Percentiles rank a stretch among this genome's conserved stretches.
phyloP scores from a whole-genome alignment of 92 coral and sea anemone genomes.

The Epizoanthus illoricatus region DNA sequence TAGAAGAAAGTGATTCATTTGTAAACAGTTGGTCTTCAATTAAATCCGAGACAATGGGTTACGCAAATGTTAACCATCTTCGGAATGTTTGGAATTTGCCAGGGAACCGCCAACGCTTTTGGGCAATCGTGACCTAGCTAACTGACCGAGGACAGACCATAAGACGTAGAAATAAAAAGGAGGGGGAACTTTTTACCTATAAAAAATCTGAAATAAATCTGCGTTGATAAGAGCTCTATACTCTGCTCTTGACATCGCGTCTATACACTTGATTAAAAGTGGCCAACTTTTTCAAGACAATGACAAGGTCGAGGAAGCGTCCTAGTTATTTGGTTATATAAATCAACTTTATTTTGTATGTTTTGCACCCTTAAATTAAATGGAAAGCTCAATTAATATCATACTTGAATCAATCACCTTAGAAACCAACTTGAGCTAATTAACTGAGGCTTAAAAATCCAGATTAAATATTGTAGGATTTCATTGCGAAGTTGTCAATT shows the following conservation, averaged over 20 bases:
- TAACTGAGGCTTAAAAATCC: neutral
- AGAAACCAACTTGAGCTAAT: neutral
- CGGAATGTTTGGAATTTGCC: conserved; percentile 53
- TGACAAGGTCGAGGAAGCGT: neutral
- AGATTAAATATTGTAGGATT: neutral
- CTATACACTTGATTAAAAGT: conserved; percentile 18
- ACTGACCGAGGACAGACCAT: neutral
- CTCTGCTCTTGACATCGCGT: conserved; percentile 15
- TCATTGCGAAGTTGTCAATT: neutral
- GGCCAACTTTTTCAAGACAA: neutral
- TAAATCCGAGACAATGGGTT: conserved; percentile 46
- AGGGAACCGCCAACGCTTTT: conserved; percentile 18
- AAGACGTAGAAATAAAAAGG: neutral
- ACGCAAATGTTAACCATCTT: conserved; percentile 32
- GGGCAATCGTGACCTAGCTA: neutral
- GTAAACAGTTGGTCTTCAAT: conserved; percentile 25
- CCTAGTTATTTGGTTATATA: neutral
- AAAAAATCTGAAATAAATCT: neutral
- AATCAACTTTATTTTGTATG: neutral
- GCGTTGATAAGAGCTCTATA: conserved; percentile 26
- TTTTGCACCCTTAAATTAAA: neutral
- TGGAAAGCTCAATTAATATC: neutral
- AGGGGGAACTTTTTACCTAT: neutral
- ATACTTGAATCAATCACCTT: neutral
- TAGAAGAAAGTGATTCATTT: conserved; percentile 4